phyloP scores from a whole-genome alignment of 2,888 invertebrate species.

The Agonopterix alstromeriana region DNA sequence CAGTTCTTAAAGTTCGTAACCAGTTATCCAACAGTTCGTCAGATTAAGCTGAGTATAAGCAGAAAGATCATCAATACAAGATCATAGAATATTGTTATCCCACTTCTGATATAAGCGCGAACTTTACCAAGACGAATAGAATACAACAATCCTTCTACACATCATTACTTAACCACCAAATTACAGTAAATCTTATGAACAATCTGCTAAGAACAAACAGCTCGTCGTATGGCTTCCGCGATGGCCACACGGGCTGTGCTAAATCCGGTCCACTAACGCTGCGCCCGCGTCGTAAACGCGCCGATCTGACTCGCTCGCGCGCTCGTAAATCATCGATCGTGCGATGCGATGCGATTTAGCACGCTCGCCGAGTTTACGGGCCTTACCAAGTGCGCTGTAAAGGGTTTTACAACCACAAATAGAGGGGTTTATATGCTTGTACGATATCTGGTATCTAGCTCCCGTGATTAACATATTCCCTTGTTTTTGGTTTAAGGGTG shows the following conservation, averaged over 20 bases:
- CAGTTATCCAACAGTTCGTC: no score
- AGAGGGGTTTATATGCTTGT: constrained; percentile 8
- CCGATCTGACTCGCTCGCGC: constrained; percentile 53
- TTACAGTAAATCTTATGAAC: constrained; percentile 46
- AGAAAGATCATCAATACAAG: no score
- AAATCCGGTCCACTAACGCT: constrained; percentile 36
- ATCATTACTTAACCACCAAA: constrained; percentile 27
- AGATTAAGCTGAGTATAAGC: no score
- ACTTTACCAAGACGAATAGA: no score
- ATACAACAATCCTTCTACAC: not conserved
- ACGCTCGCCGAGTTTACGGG: constrained; percentile 44
- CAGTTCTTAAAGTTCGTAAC: no score
- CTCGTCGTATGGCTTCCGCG: constrained; percentile 30
- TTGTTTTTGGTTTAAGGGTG: no score
- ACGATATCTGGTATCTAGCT: constrained; percentile 3
- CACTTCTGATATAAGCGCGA: no score
- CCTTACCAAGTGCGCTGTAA: constrained; percentile 48
- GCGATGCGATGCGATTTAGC: constrained; percentile 52
- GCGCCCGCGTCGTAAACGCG: constrained; percentile 41
- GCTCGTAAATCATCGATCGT: constrained; percentile 57
- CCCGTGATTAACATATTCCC: no score
- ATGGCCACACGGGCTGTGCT: constrained; percentile 48
- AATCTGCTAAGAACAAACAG: constrained; percentile 34
- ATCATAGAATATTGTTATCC: no score
- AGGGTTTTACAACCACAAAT: constrained; percentile 35